Evolutionary conservation across 2,888 invertebrate genomes (phyloP).

Genomic region (Pseudeuparius sepicola): DNA sequence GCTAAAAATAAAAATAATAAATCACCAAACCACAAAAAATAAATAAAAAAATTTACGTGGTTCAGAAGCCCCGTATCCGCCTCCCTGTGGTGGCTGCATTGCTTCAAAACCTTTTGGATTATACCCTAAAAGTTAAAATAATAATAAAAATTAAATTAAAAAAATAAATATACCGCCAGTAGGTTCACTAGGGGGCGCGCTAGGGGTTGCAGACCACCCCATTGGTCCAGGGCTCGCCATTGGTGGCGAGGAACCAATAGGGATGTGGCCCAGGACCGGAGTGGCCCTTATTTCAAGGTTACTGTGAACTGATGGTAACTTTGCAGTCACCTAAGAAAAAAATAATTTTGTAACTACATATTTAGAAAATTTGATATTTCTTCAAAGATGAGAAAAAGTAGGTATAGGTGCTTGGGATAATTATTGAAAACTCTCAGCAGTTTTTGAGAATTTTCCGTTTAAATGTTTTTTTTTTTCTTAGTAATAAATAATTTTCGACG

Average conservation of each 20-base stretch:
- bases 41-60: conserved; percentile 18
- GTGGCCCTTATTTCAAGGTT: conserved; percentile 23
- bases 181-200: conserved; percentile 16
- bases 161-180: too few relatives aligned
- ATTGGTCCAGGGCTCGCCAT: conserved; percentile 12
- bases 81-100: conserved; percentile 12
- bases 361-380: too few relatives aligned
- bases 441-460: too few relatives aligned
- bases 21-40: too few relatives aligned
- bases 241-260: conserved; percentile 17
- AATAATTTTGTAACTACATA: too few relatives aligned
- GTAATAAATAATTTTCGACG: too few relatives aligned
- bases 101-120: conserved; percentile 14
- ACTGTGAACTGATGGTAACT: conserved; percentile 23
- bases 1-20: conserved; percentile 21
- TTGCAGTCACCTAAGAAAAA: conserved; percentile 23
- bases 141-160: too few relatives aligned
- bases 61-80: conserved; percentile 12
- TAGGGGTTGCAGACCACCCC: conserved; percentile 15
- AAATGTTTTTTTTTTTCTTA: neutral
- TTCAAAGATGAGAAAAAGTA: too few relatives aligned
- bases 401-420: too few relatives aligned
- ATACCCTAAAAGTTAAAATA: too few relatives aligned
- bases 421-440: too few relatives aligned
- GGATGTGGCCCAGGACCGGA: conserved; percentile 26